A percentile compares a stretch with the other conserved stretches of the same genome.
Conservation (phyloP, 2,888 invertebrate species). For the Tetropium fuscum region DNA sequence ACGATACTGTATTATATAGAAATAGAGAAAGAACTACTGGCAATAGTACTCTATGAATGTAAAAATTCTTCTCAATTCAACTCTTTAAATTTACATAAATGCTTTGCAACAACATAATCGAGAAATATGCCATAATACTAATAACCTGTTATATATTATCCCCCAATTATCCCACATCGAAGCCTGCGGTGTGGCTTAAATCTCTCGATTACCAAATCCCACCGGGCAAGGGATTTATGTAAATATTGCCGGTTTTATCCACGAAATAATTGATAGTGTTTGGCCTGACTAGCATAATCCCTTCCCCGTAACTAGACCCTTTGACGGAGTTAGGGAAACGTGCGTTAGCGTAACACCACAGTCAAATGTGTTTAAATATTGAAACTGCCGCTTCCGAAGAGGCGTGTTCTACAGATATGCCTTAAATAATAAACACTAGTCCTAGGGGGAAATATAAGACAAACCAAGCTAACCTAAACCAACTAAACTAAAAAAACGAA, state of each 20-base stretch:
- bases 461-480: too few relatives aligned
- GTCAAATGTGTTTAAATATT: constrained; percentile 39
- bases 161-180: constrained; percentile 16
- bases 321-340: neutral
- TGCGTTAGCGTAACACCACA: constrained; percentile 10
- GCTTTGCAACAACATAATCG: too few relatives aligned
- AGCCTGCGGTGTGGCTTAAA: constrained; percentile 18
- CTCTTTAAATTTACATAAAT: too few relatives aligned
- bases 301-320: constrained; percentile 7
- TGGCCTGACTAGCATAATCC: constrained; percentile 26
- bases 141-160: constrained; percentile 35
- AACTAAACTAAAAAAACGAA: too few relatives aligned
- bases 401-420: constrained; percentile 35
- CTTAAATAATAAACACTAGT: constrained; percentile 34
- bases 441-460: constrained; percentile 8
- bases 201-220: constrained; percentile 47
- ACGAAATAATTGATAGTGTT: constrained; percentile 59
- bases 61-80: too few relatives aligned
- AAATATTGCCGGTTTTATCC: constrained; percentile 56
- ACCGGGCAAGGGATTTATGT: constrained; percentile 50
- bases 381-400: constrained; percentile 27
- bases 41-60: too few relatives aligned
- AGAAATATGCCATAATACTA: too few relatives aligned
- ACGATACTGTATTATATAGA: too few relatives aligned
- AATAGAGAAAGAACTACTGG: too few relatives aligned